Evolutionary conservation across 2,113 vertebrate species (phyloP).

Genomic region (Synodontis membranacea): DNA sequence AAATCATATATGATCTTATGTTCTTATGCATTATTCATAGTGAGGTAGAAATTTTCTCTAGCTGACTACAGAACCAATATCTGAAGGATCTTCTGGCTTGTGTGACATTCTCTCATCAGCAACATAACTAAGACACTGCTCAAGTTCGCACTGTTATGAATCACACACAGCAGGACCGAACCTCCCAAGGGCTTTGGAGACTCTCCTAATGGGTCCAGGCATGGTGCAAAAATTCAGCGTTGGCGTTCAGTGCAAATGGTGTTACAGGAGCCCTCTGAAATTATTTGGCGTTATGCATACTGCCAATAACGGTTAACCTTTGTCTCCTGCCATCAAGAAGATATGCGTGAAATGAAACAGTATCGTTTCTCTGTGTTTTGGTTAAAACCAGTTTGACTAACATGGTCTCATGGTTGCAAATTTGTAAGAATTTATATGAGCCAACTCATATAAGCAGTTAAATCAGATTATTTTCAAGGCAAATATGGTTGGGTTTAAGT

Average conservation of each 20-base stretch:
- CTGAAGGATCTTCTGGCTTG: constrained; percentile 26
- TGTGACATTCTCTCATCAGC: constrained; percentile 17
- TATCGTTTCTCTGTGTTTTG: neutral
- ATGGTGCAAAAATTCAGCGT: neutral
- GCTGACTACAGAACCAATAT: neutral
- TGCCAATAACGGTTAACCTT: neutral
- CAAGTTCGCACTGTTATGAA: constrained; percentile 21
- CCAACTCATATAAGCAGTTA: no score
- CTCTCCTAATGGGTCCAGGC: neutral
- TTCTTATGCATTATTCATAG: neutral
- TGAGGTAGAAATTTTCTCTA: neutral
- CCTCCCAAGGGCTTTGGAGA: neutral
- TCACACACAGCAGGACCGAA: neutral
- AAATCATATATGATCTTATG: neutral
- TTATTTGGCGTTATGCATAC: neutral
- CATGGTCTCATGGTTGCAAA: neutral
- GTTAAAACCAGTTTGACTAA: neutral
- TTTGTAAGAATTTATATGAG: neutral
- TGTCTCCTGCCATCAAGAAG: neutral
- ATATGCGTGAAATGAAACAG: neutral
- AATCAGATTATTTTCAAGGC: neutral
- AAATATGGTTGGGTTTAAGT: neutral
- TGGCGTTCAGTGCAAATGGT: neutral
- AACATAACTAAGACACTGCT: constrained; percentile 15
- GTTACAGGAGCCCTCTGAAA: neutral